phyloP scores from a whole-genome alignment of 2,797 vertebrate species.

The Rhabdophis nuchalis region DNA sequence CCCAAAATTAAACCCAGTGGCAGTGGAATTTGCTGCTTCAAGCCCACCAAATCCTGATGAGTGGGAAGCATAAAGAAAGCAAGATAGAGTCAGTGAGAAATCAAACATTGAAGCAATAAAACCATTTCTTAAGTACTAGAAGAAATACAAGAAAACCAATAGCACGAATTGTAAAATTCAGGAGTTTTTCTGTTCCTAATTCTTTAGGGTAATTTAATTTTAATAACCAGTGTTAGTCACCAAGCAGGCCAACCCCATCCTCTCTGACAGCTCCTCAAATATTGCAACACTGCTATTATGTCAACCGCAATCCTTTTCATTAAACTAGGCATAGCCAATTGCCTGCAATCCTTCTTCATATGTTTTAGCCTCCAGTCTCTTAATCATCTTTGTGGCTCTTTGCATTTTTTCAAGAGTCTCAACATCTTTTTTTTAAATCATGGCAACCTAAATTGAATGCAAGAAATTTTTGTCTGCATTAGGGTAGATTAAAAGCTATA shows the following conservation, averaged over 20 bases:
- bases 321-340: too few relatives aligned
- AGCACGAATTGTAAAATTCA: slow-evolving; percentile 15
- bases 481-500: background rate
- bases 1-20: slow-evolving; percentile 98
- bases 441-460: too few relatives aligned
- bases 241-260: background rate
- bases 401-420: too few relatives aligned
- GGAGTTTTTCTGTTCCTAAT: background rate
- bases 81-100: slow-evolving; percentile 71
- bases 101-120: slow-evolving; percentile 35
- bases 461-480: background rate
- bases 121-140: slow-evolving; percentile 11
- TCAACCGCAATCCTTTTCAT: too few relatives aligned
- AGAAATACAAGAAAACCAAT: slow-evolving; percentile 8
- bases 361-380: too few relatives aligned
- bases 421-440: background rate
- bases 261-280: too few relatives aligned
- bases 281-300: too few relatives aligned
- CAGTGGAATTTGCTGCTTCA: slow-evolving; percentile 86
- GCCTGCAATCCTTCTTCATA: too few relatives aligned
- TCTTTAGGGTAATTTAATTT: background rate
- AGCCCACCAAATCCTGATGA: slow-evolving; percentile 97
- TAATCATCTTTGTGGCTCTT: too few relatives aligned
- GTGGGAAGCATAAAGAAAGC: slow-evolving; percentile 77
- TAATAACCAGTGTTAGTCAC: background rate